Evolutionary conservation across 2,797 vertebrate genomes (phyloP).

Genomic region (Balearica regulorum): DNA sequence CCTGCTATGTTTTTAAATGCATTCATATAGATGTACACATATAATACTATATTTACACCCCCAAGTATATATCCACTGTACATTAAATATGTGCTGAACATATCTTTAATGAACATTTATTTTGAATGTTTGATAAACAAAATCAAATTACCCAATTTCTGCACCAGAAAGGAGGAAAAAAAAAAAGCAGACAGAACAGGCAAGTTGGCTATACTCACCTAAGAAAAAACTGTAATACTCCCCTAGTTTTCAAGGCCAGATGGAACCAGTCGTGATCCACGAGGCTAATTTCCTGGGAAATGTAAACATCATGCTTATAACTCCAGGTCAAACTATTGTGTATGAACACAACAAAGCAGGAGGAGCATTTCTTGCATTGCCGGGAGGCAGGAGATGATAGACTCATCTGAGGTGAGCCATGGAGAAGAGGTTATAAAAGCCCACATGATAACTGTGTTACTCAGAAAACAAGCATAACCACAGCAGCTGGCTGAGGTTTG

Average conservation of each 20-base stretch:
- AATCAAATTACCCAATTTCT: not conserved
- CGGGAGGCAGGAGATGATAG: not conserved
- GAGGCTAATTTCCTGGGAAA: conserved; percentile 27
- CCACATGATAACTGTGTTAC: not conserved
- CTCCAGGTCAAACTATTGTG: not conserved
- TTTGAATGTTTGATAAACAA: not conserved
- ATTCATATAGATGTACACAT: not conserved
- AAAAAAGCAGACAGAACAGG: not conserved
- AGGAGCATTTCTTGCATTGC: not conserved
- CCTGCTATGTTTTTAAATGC: not conserved
- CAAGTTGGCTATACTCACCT: not conserved
- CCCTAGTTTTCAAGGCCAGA: not conserved
- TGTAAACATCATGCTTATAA: not conserved
- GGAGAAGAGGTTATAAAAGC: not conserved
- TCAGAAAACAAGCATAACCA: conserved; percentile 4
- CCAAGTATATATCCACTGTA: not conserved
- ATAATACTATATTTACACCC: not conserved
- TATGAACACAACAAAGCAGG: not conserved
- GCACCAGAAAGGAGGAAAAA: not conserved
- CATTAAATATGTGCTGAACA: not conserved
- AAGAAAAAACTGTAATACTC: not conserved
- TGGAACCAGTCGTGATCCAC: not conserved
- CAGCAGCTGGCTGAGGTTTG: not conserved
- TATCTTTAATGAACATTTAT: not conserved
- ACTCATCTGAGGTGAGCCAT: not conserved